Evolutionary conservation across 2,888 invertebrate species (phyloP).

Genomic region (Endotricha flammealis): DNA sequence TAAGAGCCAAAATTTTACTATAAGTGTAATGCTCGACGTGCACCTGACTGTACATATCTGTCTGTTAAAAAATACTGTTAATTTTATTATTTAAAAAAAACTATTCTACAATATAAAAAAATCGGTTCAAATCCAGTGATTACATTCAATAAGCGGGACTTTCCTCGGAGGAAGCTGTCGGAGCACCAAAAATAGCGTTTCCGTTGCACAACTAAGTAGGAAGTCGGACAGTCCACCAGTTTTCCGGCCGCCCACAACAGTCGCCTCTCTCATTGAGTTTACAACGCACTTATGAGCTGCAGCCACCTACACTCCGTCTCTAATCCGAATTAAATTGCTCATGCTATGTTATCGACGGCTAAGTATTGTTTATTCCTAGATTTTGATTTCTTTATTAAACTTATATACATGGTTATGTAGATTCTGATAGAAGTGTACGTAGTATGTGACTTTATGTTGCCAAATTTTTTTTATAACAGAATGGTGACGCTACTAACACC

Average conservation of each 20-base stretch:
- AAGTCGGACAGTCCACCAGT: slow-evolving; percentile 61
- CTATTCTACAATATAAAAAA: no score
- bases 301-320: slow-evolving; percentile 65
- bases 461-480: no score
- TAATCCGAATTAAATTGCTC: slow-evolving; percentile 73
- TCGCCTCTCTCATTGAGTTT: slow-evolving; percentile 72
- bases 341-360: slow-evolving; percentile 45
- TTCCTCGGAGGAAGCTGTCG: slow-evolving; percentile 71
- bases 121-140: slow-evolving; percentile 41
- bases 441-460: no score
- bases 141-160: slow-evolving; percentile 38
- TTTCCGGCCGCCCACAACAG: slow-evolving; percentile 74
- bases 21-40: no score
- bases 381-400: slow-evolving; percentile 1
- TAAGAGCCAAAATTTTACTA: no score
- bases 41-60: no score
- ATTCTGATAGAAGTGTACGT: no score
- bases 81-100: no score
- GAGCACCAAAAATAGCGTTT: slow-evolving; percentile 77
- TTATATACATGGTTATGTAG: neutral
- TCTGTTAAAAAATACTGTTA: no score
- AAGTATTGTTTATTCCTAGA: slow-evolving; percentile 9
- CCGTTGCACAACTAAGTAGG: slow-evolving; percentile 73
- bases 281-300: slow-evolving; percentile 70
- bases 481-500: no score